Evolutionary conservation across 2,797 vertebrate genomes (phyloP).

Genomic region (Pseudomugil gertrudae): DNA sequence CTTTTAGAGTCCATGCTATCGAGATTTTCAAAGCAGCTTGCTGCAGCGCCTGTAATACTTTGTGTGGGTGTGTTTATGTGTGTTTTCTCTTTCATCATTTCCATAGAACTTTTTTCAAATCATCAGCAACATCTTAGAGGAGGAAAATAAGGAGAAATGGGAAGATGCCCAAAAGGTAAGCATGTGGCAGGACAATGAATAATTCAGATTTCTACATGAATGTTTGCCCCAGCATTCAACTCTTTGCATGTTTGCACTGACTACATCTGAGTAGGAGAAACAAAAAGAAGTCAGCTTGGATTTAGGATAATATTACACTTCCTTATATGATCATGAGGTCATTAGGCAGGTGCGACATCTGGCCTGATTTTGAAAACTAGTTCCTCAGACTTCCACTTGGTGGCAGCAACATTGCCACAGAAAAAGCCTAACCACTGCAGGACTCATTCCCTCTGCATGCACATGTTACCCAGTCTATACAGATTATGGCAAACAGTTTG

Average conservation of each 20-base stretch:
- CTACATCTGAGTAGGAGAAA: slow-evolving; percentile 22
- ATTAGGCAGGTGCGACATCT: slow-evolving; percentile 61
- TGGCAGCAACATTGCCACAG: slow-evolving; percentile 81
- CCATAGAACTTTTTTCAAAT: slow-evolving; percentile 99
- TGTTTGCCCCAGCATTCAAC: slow-evolving; percentile 13
- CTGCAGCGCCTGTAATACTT: slow-evolving; percentile 55
- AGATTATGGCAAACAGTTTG: slow-evolving; percentile 45
- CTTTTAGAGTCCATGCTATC: slow-evolving; percentile 32
- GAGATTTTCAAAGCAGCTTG: slow-evolving; percentile 49
- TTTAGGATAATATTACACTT: slow-evolving; percentile 28
- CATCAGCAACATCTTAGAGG: slow-evolving; percentile 98
- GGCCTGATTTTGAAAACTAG: slow-evolving; percentile 54
- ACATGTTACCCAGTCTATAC: slow-evolving; percentile 43
- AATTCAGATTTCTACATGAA: slow-evolving; percentile 51
- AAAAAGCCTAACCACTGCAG: slow-evolving; percentile 56
- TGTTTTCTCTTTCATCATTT: slow-evolving; percentile 59
- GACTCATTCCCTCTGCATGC: slow-evolving; percentile 43
- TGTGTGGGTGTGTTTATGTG: slow-evolving; percentile 61
- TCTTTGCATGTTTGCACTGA: slow-evolving; percentile 13
- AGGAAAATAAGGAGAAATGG: slow-evolving; percentile 99
- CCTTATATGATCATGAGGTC: slow-evolving; percentile 42
- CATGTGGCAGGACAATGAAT: slow-evolving; percentile 50
- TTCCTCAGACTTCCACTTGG: slow-evolving; percentile 77
- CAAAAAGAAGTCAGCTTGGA: slow-evolving; percentile 33
- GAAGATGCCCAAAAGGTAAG: slow-evolving; percentile 98